Evolutionary conservation across 2,113 vertebrate genomes (phyloP).

Genomic region (Lagopus leucura): DNA sequence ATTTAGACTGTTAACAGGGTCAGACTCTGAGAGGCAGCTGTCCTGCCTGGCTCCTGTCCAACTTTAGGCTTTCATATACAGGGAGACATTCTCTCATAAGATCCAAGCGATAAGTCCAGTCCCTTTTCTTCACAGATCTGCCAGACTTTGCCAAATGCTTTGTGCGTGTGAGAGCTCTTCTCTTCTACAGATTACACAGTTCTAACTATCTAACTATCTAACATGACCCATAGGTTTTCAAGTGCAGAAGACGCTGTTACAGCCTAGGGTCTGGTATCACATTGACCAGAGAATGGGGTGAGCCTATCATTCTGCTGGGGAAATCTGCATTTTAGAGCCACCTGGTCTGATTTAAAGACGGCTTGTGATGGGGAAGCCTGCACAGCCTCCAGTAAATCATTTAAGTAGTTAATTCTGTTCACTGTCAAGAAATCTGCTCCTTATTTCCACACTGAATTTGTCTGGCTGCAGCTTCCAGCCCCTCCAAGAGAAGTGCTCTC

Average conservation of each 20-base stretch:
- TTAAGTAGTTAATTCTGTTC: conserved; percentile 36
- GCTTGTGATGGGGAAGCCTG: not conserved
- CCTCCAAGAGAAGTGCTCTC: not conserved
- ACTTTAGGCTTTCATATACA: not conserved
- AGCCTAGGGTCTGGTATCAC: not conserved
- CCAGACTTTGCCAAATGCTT: not conserved
- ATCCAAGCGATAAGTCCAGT: not conserved
- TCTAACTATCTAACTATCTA: not conserved
- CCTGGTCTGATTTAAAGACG: conserved; percentile 40
- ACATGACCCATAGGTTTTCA: not conserved
- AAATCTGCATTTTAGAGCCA: not conserved
- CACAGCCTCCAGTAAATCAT: conserved; percentile 11
- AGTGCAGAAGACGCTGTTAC: not conserved
- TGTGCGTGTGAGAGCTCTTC: not conserved
- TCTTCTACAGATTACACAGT: rapidly evolving
- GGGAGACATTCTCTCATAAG: not conserved
- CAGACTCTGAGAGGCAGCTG: not conserved
- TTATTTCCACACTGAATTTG: not conserved
- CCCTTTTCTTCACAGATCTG: not conserved
- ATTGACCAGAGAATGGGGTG: rapidly evolving
- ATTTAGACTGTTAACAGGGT: not conserved
- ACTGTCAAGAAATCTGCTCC: conserved; percentile 39
- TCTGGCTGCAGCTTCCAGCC: conserved; percentile 2
- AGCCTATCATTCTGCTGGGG: not conserved
- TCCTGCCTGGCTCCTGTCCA: not conserved